A percentile compares a stretch with the other conserved stretches of the same genome.
Conservation (phyloP, 1,140 invertebrate species). For the Bombus waltoni region DNA sequence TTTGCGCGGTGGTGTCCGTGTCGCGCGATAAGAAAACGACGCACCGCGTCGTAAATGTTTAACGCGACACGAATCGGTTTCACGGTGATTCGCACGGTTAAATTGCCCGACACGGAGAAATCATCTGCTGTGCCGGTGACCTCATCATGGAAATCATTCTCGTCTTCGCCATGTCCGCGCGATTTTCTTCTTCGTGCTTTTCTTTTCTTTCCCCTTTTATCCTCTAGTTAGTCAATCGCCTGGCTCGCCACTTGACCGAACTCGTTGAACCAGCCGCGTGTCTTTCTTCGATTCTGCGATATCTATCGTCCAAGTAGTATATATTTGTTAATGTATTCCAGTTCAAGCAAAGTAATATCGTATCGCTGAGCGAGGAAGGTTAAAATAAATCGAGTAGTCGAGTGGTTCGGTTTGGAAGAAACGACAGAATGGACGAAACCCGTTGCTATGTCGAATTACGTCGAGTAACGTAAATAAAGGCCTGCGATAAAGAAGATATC, state of each 20-base stretch:
- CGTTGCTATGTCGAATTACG: too few species aligned
- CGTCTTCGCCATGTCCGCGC: not conserved
- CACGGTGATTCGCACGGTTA: conserved; percentile 52
- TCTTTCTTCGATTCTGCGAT: not conserved
- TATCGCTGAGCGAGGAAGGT: too few species aligned
- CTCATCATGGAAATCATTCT: conserved; percentile 32
- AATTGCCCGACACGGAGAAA: conserved; percentile 46
- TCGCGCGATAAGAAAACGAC: conserved; percentile 40
- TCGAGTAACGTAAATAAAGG: too few species aligned
- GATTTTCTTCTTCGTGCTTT: not conserved
- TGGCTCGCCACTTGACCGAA: not conserved
- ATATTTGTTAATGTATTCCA: too few species aligned
- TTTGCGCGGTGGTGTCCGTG: conserved; percentile 38
- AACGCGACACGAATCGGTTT: conserved; percentile 57
- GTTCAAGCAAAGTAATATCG: too few species aligned
- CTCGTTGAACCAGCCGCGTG: not conserved
- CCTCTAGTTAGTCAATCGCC: not conserved
- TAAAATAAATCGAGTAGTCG: too few species aligned
- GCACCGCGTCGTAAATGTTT: conserved; percentile 51
- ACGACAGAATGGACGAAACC: too few species aligned
- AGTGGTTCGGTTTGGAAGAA: too few species aligned
- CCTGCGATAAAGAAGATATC: too few species aligned
- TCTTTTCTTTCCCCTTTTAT: not conserved
- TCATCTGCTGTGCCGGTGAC: conserved; percentile 41
- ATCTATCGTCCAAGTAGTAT: not conserved